Percentiles rank a stretch among this genome's conserved stretches.
phyloP scores from a whole-genome alignment of 2,888 invertebrate species.

The Theretra japonica region DNA sequence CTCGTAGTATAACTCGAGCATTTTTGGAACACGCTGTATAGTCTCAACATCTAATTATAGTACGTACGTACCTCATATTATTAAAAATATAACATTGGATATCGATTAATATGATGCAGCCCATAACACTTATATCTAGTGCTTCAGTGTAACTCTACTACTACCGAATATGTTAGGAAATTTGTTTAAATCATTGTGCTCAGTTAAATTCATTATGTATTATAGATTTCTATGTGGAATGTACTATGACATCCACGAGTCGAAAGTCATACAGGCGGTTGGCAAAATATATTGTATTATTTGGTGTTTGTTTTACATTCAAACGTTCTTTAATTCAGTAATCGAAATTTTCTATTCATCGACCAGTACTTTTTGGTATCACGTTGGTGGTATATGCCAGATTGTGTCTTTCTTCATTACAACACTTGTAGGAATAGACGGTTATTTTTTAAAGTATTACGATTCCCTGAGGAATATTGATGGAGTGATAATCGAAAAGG shows the following conservation, averaged over 20 bases:
- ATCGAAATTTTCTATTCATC: accelerated
- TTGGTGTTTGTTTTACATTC: background rate
- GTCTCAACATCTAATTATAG: too few species aligned
- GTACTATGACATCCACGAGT: background rate
- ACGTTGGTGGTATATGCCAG: background rate
- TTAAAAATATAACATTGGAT: too few species aligned
- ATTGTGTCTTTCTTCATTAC: background rate
- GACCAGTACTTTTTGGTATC: background rate
- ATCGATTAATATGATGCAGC: too few species aligned
- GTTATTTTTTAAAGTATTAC: background rate
- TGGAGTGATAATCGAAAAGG: background rate
- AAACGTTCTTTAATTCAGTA: background rate
- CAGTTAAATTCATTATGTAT: background rate
- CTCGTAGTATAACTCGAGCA: too few species aligned
- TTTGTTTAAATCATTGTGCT: background rate
- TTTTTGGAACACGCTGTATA: too few species aligned
- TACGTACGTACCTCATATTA: too few species aligned
- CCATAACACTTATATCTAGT: background rate
- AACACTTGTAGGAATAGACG: background rate
- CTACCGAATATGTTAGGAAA: background rate
- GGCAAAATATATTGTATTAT: background rate
- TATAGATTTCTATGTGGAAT: background rate
- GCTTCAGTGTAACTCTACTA: background rate
- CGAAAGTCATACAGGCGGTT: background rate
- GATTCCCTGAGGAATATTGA: background rate